Percentiles rank a stretch among this genome's conserved stretches.
Evolutionary conservation across 1,140 invertebrate genomes (phyloP).

Genomic region (Metaphire vulgaris): DNA sequence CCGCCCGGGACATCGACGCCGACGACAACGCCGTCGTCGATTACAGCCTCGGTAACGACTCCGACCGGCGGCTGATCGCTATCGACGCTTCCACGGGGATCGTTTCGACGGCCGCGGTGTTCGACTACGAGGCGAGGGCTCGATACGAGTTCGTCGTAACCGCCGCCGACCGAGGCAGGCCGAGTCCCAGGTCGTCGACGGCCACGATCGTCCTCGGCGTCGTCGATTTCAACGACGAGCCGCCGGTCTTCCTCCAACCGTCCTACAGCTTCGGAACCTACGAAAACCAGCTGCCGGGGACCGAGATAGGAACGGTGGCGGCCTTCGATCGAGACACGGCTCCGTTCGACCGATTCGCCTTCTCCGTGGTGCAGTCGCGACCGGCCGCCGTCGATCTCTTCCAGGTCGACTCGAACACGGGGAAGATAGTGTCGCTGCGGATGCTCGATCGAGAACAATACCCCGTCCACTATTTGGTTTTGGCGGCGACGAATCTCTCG

Average conservation of each 20-base stretch:
- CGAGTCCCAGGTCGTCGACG: slow-evolving; percentile 9
- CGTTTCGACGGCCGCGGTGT: not conserved
- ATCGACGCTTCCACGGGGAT: not conserved
- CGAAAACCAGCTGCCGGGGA: slow-evolving; percentile 74
- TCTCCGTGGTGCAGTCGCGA: not conserved
- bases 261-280: slow-evolving; percentile 62
- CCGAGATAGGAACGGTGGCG: slow-evolving; percentile 46
- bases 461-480: slow-evolving; percentile 68
- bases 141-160: slow-evolving; percentile 19
- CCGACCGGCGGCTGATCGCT: not conserved
- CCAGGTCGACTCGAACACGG: not conserved
- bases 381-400: not conserved
- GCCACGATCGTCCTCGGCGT: slow-evolving; percentile 58
- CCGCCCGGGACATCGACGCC: slow-evolving; percentile 79
- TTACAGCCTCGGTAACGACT: slow-evolving; percentile 56
- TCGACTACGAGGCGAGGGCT: slow-evolving; percentile 25
- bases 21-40: slow-evolving; percentile 78
- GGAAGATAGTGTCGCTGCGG: not conserved
- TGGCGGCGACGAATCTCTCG: slow-evolving; percentile 77
- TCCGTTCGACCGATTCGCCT: slow-evolving; percentile 5
- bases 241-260: slow-evolving; percentile 69
- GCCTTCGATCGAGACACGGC: slow-evolving; percentile 23
- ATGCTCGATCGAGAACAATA: not conserved
- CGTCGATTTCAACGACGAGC: slow-evolving; percentile 68
- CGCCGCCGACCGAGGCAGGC: slow-evolving; percentile 18